A percentile compares a stretch with the other conserved stretches of the same genome.
Conservation (phyloP, 2,888 invertebrate species). For the Ariolimax columbianus region DNA sequence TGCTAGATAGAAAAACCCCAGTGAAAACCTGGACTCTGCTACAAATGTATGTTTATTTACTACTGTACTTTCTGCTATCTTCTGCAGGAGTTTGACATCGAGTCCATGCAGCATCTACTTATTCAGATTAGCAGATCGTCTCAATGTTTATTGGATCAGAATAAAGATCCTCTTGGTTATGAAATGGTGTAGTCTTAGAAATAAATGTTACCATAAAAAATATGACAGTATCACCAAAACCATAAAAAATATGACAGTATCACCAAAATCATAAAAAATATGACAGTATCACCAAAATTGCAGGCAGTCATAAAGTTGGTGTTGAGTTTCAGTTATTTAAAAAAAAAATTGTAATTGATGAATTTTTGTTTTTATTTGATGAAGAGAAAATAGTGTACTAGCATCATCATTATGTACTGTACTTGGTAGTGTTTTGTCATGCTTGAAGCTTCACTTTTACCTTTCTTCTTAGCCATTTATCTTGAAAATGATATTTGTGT, state of each 20-base stretch:
- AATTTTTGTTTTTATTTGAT: too few relatives aligned
- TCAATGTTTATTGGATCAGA: conserved; percentile 86
- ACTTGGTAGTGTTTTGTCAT: too few relatives aligned
- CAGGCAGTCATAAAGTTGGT: not conserved
- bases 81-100: conserved; percentile 81
- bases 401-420: too few relatives aligned
- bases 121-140: conserved; percentile 89
- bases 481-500: too few relatives aligned
- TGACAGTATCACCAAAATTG: not conserved
- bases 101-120: conserved; percentile 87
- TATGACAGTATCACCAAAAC: not conserved
- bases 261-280: not conserved
- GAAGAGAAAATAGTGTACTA: too few relatives aligned
- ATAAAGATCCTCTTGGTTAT: conserved; percentile 89
- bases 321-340: too few relatives aligned
- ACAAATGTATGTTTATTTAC: too few relatives aligned
- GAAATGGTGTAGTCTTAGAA: conserved; percentile 55
- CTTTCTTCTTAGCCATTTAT: too few relatives aligned
- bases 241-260: not conserved
- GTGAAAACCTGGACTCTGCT: too few relatives aligned
- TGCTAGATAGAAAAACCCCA: too few relatives aligned
- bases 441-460: too few relatives aligned
- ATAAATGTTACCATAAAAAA: not conserved
- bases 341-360: too few relatives aligned
- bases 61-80: not conserved